Conservation (phyloP, 2,888 invertebrate genomes). For the Empis stercorea region DNA sequence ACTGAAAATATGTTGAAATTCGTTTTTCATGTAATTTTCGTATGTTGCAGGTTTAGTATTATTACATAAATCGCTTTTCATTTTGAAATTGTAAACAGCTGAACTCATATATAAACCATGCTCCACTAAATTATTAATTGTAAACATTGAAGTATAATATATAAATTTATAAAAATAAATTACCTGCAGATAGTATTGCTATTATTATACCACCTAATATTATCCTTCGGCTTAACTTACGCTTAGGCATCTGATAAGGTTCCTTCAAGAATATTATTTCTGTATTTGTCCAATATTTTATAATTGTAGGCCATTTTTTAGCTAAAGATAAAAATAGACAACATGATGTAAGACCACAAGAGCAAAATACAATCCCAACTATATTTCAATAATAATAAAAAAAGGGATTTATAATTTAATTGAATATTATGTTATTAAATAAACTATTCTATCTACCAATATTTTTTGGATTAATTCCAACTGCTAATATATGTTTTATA, state of each 20-base stretch:
- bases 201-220: constrained; percentile 21
- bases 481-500: constrained; percentile 17
- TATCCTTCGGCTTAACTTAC: constrained; percentile 20
- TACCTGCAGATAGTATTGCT: constrained; percentile 21
- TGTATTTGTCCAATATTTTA: constrained; percentile 26
- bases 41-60: constrained; percentile 15
- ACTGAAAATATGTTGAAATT: constrained; percentile 22
- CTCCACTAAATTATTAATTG: constrained; percentile 18
- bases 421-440: background rate
- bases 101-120: constrained; percentile 24
- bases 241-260: constrained; percentile 23
- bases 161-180: background rate
- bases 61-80: constrained; percentile 19
- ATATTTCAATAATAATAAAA: constrained; percentile 21
- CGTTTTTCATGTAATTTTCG: constrained; percentile 16
- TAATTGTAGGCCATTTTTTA: constrained; percentile 26
- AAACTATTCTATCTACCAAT: constrained; percentile 19
- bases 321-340: constrained; percentile 27
- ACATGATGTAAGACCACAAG: constrained; percentile 21
- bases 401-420: constrained; percentile 10
- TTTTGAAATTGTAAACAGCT: constrained; percentile 16
- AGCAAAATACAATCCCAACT: constrained; percentile 29
- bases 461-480: constrained; percentile 31
- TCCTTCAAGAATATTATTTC: constrained; percentile 25
- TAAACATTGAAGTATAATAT: background rate